Evolutionary conservation across 2,113 vertebrate genomes (phyloP), one percentile per base, ranked within the genome.

Genomic region (Carlito syrichta): DNA sequence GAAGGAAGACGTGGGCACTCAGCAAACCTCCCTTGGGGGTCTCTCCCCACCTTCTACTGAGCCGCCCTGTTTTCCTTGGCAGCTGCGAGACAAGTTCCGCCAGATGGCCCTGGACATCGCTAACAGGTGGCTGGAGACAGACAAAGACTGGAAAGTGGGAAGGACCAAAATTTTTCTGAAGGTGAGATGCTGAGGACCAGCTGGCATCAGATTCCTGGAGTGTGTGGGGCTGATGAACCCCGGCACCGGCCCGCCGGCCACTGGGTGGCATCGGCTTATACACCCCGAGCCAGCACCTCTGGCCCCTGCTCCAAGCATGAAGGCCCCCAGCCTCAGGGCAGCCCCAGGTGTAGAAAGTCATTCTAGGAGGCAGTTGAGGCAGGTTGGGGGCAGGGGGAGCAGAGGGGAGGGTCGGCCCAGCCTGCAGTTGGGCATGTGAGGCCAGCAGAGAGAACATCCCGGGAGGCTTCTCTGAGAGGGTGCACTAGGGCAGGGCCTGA

Each of bases 101-200:
- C 97, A 97, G 92, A 99, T 99, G 98, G 98, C 98, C 78, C 97
- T 99, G 95, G 97, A 95, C 96, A 99, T 99, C 32, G 98, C 99
- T 2, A 87, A 99, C 62, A 97, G 60, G 32, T 94, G 98, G 84
- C 98, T 99, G 40, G 92, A 96, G 62, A 98, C 96, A 93, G 91
- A 99, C 69, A 98, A 98, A n/a, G 99, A 99, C 96, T 99, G 99
- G 99, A 99, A 99, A 98, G 97, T 99, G 60, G 99, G 99, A 89
- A 99, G 98, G 98, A 99, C 99, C 45, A 99, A 99, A 98, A 98
- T 99, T 94, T 99, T 99, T 98, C 98, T 99, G 40, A 99, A 99
- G 99, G 99, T 99, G 98, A 99, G 98, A 30, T 6, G 10, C 50
- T 2, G 20, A 35, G 20, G 52, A 6, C 3, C 0, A 8, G 8